Evolutionary conservation across 2,888 invertebrate genomes (phyloP).

Genomic region (Acrobasis repandana): DNA sequence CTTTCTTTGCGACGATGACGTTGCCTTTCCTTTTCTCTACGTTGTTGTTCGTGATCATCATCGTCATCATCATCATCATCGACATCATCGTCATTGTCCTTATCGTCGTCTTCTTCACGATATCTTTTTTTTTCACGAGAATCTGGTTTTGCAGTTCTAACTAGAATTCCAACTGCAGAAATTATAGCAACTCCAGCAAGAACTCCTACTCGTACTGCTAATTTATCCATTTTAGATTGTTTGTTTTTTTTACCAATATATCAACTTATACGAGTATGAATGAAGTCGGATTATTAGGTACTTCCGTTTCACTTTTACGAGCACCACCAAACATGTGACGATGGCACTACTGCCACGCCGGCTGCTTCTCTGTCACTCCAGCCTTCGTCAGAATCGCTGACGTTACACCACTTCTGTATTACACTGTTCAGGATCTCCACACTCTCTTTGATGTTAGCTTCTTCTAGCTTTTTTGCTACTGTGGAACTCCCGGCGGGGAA

Average conservation of each 20-base stretch:
- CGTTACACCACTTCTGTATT: conserved; percentile 1
- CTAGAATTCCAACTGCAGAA: no score
- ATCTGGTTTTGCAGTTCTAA: no score
- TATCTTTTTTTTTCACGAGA: no score
- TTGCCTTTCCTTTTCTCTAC: background rate
- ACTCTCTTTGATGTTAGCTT: background rate
- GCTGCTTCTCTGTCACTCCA: background rate
- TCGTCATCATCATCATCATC: background rate
- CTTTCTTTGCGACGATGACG: background rate
- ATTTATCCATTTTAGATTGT: no score
- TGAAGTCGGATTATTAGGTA: no score
- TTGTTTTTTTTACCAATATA: no score
- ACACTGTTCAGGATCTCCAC: background rate
- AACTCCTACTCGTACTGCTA: no score
- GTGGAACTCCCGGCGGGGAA: conserved; percentile 3
- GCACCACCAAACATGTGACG: background rate
- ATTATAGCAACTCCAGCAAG: no score
- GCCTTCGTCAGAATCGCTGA: conserved; percentile 7
- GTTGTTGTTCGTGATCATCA: background rate
- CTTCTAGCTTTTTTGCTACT: background rate
- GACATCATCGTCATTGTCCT: no score
- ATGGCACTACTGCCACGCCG: background rate
- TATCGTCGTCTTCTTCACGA: no score
- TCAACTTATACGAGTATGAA: no score
- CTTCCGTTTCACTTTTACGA: background rate